A percentile compares a stretch with the other conserved stretches of the same genome.
phyloP scores from a whole-genome alignment of 2,888 invertebrate species.

The Aricia artaxerxes region DNA sequence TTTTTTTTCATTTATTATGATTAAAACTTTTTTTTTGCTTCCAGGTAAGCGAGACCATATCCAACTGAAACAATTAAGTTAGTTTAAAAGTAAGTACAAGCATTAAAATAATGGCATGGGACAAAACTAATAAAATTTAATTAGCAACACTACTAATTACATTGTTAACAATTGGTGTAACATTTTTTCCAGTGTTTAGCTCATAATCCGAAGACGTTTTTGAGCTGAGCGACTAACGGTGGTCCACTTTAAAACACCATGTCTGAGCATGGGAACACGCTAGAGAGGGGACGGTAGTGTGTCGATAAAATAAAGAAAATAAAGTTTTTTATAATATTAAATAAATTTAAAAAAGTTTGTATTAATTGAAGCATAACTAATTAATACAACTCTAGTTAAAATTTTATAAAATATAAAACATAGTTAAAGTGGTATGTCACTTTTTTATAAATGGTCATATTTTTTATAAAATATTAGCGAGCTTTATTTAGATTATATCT shows the following conservation, averaged over 20 bases:
- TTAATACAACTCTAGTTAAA: neutral
- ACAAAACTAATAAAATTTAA: neutral
- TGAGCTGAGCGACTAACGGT: conserved; percentile 55
- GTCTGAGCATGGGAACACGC: conserved; percentile 50
- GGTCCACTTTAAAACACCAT: conserved; percentile 59
- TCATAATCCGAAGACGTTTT: conserved; percentile 16
- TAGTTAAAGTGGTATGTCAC: neutral
- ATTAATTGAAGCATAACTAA: too few relatives aligned
- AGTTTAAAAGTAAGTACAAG: neutral
- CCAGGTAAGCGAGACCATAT: conserved; percentile 5
- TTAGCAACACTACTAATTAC: neutral
- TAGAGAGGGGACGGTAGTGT: conserved; percentile 48
- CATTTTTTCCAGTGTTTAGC: conserved; percentile 11
- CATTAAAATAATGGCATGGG: neutral
- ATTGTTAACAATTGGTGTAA: conserved; percentile 1
- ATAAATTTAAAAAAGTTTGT: too few relatives aligned
- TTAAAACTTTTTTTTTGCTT: neutral
- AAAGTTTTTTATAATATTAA: too few relatives aligned
- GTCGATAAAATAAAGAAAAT: conserved; percentile 2
- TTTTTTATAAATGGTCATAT: neutral
- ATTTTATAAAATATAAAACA: neutral
- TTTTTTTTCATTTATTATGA: too few relatives aligned
- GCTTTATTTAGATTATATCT: conserved; percentile 4
- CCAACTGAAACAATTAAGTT: neutral
- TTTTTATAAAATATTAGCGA: neutral